Evolutionary conservation across 2,888 invertebrate species (phyloP).

Genomic region (Drosophila fungiperda): DNA sequence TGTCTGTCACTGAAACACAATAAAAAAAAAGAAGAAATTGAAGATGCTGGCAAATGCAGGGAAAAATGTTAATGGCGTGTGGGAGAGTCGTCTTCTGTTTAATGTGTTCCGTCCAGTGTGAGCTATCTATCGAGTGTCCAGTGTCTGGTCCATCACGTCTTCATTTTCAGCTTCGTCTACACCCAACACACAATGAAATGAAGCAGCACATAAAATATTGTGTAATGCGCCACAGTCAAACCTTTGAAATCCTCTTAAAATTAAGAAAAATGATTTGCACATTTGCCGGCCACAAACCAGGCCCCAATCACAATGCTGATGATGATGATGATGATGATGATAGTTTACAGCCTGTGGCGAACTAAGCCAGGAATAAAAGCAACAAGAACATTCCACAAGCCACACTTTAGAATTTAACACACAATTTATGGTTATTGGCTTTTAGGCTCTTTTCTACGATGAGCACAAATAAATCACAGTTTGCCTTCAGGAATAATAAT

Average conservation of each 20-base stretch:
- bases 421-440: constrained; percentile 63
- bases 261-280: constrained; percentile 77
- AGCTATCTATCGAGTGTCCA: constrained; percentile 22
- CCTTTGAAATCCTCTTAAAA: constrained; percentile 68
- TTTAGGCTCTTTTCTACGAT: constrained; percentile 29
- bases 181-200: neutral
- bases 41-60: constrained; percentile 5
- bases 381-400: constrained; percentile 29
- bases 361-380: constrained; percentile 22
- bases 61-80: constrained; percentile 20
- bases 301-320: neutral
- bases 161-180: constrained; percentile 28
- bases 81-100: constrained; percentile 23
- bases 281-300: constrained; percentile 53
- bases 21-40: constrained; percentile 7
- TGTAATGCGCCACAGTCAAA: constrained; percentile 40
- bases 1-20: constrained; percentile 5
- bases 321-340: constrained; percentile 5
- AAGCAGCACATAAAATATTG: constrained; percentile 53
- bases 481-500: constrained; percentile 15
- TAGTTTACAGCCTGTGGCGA: neutral
- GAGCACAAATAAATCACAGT: constrained; percentile 36
- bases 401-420: constrained; percentile 30
- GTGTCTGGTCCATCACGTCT: constrained; percentile 31
- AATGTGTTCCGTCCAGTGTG: constrained; percentile 26